phyloP scores from a whole-genome alignment of 2,113 vertebrate genomes.

The Orientallactaga bullata region DNA sequence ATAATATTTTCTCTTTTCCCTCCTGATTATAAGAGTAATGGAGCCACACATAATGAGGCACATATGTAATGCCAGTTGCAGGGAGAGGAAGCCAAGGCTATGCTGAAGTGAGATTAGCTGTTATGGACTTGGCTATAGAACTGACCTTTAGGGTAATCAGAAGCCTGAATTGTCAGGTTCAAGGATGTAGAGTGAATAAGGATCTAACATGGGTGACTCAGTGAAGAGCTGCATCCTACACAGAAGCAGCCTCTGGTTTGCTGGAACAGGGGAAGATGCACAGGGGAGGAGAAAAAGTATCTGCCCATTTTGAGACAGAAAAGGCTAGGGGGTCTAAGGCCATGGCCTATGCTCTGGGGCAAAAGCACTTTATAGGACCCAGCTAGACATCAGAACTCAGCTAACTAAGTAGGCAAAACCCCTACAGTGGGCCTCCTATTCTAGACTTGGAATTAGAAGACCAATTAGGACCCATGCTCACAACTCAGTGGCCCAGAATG shows the following conservation, averaged over 20 bases:
- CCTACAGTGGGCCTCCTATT: background rate
- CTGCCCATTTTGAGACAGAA: constrained; percentile 15
- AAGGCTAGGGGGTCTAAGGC: background rate
- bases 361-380: background rate
- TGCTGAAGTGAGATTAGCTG: background rate
- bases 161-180: constrained; percentile 24
- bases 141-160: background rate
- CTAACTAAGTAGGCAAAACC: background rate
- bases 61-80: background rate
- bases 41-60: background rate
- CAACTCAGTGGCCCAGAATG: background rate
- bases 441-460: background rate
- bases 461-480: background rate
- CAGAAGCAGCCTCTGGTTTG: constrained; percentile 30
- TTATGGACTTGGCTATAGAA: constrained; percentile 17
- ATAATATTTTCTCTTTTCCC: background rate
- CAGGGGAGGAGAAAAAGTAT: background rate
- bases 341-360: background rate
- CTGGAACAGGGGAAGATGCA: background rate
- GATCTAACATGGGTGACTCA: background rate
- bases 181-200: constrained; percentile 21
- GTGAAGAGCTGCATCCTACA: background rate
- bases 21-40: background rate
- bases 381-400: constrained; percentile 1
- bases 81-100: constrained; percentile 24